phyloP scores from a whole-genome alignment of 2,113 vertebrate species.

The Sterrhoptilus dennistouni region DNA sequence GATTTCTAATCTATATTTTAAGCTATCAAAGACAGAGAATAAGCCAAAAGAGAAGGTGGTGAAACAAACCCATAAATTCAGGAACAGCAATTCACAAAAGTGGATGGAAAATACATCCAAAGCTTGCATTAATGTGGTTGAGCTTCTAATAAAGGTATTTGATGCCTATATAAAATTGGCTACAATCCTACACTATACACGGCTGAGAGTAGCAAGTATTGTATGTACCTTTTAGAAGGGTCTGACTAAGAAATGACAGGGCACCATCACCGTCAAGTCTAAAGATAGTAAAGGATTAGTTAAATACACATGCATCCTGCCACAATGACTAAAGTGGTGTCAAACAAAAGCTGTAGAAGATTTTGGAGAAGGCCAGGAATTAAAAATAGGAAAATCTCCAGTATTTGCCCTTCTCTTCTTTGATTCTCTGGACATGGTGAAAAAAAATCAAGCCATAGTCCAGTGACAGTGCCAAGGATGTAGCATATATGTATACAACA shows the following conservation, averaged over 20 bases:
- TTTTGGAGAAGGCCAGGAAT: neutral
- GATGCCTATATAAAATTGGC: neutral
- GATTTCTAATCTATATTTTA: conserved; percentile 16
- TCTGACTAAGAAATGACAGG: neutral
- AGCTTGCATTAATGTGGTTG: neutral
- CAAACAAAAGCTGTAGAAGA: neutral
- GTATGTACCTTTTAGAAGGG: neutral
- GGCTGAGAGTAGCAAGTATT: neutral
- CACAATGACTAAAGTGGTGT: neutral
- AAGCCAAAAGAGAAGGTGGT: neutral
- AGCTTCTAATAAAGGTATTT: neutral
- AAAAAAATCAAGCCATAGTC: neutral
- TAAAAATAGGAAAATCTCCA: neutral
- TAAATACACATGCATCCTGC: neutral
- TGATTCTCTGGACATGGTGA: neutral
- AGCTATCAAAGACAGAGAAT: neutral
- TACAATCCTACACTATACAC: neutral
- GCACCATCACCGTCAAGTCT: neutral
- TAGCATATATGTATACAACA: too few relatives aligned
- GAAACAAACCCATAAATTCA: neutral
- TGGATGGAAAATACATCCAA: neutral
- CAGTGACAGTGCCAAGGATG: neutral
- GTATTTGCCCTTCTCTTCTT: neutral
- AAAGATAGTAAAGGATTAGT: neutral
- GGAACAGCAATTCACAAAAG: neutral